Conservation (phyloP, 2,888 invertebrate genomes). For the Tortricodes alternella region DNA sequence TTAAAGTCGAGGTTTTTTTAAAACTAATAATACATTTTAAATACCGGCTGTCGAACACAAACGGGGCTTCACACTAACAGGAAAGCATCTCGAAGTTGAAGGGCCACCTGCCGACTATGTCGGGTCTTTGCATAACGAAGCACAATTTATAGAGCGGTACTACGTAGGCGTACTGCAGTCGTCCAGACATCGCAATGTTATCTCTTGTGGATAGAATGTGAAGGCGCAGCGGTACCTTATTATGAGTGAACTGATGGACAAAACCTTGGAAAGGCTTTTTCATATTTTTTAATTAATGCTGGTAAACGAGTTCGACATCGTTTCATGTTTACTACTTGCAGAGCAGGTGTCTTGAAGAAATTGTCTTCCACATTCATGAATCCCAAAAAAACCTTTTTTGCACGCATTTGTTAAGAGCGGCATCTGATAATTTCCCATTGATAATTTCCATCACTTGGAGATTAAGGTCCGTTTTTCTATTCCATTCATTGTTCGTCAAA, state of each 20-base stretch:
- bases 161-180: constrained; percentile 42
- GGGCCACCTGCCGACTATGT: constrained; percentile 68
- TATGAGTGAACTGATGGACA: constrained; percentile 21
- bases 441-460: not conserved
- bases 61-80: constrained; percentile 42
- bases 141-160: constrained; percentile 64
- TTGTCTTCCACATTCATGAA: not conserved
- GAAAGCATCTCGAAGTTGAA: constrained; percentile 39
- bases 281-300: not conserved
- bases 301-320: not conserved
- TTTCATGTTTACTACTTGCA: not conserved
- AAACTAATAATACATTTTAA: constrained; percentile 2
- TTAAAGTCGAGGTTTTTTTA: not conserved
- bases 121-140: constrained; percentile 66
- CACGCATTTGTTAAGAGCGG: not conserved
- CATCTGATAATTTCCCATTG: constrained; percentile 6
- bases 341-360: not conserved
- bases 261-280: not conserved
- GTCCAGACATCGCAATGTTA: constrained; percentile 33
- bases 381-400: not conserved
- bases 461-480: constrained; percentile 4
- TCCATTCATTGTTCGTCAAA: constrained; percentile 9
- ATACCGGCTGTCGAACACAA: constrained; percentile 22
- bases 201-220: constrained; percentile 27
- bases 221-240: constrained; percentile 30